phyloP scores from a whole-genome alignment of 2,888 invertebrate species.

The Empis stercorea region DNA sequence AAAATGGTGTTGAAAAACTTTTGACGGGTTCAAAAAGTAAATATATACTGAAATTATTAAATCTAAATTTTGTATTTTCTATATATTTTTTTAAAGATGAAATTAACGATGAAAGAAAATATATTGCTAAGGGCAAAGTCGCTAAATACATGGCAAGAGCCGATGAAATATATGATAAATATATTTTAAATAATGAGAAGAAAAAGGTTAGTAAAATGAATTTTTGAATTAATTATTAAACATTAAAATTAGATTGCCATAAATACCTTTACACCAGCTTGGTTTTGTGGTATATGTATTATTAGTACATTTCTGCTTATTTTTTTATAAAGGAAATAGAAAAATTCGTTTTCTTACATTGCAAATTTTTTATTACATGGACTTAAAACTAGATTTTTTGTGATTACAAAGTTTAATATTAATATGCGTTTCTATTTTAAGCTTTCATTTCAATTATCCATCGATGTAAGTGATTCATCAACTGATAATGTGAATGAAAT shows the following conservation, averaged over 20 bases:
- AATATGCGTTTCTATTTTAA: too few relatives aligned
- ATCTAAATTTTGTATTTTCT: background rate
- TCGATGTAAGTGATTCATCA: constrained; percentile 23
- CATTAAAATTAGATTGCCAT: too few relatives aligned
- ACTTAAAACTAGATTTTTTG: too few relatives aligned
- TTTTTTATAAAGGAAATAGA: too few relatives aligned
- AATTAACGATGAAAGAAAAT: constrained; percentile 28
- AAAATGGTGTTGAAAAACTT: constrained; percentile 30
- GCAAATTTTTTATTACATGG: too few relatives aligned
- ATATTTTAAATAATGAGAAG: constrained; percentile 17
- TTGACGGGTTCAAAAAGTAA: constrained; percentile 27
- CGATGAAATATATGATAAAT: constrained; percentile 31
- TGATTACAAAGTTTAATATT: too few relatives aligned
- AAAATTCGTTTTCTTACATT: too few relatives aligned
- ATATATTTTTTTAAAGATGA: too few relatives aligned
- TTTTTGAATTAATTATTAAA: background rate
- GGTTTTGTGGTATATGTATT: too few relatives aligned
- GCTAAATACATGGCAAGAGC: constrained; percentile 32
- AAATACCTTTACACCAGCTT: too few relatives aligned
- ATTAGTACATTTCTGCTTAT: too few relatives aligned
- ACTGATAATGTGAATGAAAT: constrained; percentile 11
- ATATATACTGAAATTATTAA: background rate
- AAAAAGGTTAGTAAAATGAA: constrained; percentile 13
- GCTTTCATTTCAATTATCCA: constrained; percentile 24
- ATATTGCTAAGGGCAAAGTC: constrained; percentile 34